Evolutionary conservation across 2,797 vertebrate species (phyloP).

Genomic region (Diplodus sargus): DNA sequence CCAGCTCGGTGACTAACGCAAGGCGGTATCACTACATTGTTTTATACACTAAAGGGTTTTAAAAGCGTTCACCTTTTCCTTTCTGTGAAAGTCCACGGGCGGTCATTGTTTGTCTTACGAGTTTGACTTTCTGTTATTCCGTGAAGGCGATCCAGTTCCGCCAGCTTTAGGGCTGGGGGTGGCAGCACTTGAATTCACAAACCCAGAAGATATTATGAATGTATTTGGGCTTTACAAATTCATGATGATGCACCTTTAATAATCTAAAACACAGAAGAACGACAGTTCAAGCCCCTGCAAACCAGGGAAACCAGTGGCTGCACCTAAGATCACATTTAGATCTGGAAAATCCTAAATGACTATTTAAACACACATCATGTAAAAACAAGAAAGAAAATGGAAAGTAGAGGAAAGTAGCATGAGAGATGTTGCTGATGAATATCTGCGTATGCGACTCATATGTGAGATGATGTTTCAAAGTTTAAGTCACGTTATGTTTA

Average conservation of each 20-base stretch:
- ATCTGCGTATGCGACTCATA: no score
- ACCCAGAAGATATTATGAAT: background rate
- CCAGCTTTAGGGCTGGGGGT: background rate
- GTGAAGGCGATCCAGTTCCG: background rate
- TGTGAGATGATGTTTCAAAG: no score
- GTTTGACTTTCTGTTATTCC: background rate
- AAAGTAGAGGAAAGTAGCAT: no score
- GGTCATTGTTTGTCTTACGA: background rate
- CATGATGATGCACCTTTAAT: background rate
- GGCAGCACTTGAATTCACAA: background rate
- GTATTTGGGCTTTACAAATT: background rate
- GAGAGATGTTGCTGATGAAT: no score
- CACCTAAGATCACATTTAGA: background rate
- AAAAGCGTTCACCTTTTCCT: conserved; percentile 17
- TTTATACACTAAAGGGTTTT: conserved; percentile 16
- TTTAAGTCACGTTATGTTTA: no score
- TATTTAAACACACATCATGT: background rate
- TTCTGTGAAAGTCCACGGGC: conserved; percentile 5
- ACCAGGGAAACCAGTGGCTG: background rate
- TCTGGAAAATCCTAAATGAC: background rate
- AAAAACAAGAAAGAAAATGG: no score
- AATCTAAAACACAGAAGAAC: background rate
- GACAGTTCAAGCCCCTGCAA: background rate
- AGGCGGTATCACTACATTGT: conserved; percentile 20
- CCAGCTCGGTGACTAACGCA: conserved; percentile 54